Base-by-base conservation (phyloP, 2,888 invertebrate species). In the Drosophila emarginata region DNA sequence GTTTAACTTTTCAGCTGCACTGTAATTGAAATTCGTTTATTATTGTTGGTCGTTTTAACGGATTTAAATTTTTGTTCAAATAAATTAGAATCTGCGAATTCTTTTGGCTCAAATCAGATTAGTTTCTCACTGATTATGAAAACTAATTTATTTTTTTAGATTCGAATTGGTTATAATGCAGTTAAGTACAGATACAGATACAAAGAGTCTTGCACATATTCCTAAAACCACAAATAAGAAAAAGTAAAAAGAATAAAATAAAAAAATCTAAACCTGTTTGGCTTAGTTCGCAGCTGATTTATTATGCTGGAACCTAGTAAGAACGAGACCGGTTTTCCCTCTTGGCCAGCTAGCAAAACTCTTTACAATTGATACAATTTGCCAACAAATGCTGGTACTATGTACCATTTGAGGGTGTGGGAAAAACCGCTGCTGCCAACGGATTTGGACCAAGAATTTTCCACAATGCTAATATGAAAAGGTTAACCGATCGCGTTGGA, bases 281-380 rank as follows among this genome's bases (percentile, higher is more conserved):
- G 53, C 61, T 72, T 63, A 64, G 68, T 57, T 37, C 57, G 71
- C 68, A 61, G 64, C 84, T 81, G 80, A 74, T 69, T 74, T 74
- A 45, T 45, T 45, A 74, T 74, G 74, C 63, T 64, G 64, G 32
- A 40, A 21, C 51, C 62, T 65, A 59, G 45, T 36, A 67, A 60
- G 59, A 71, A 65, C 23, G 39, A 54, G 66, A 85, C 81, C 82
- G 79, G 80, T 84, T 84, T 67, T 67, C 39, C 40, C 18, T 68
- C 61, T 73, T 68, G 73, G 64, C 58, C 72, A 67, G 36, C 53
- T 23, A 58, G 69, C 72, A 57, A 57, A 61, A 61, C 61, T 54
- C 70, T 73, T 60, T 74, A 74, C 85, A 84, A 86, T 86, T 83
- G 82, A 83, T 83, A 86, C 84, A 83, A 86, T 86, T 80, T 75